Base-by-base conservation (phyloP, 2,797 vertebrate genomes). In the Sebastes umbrosus region DNA sequence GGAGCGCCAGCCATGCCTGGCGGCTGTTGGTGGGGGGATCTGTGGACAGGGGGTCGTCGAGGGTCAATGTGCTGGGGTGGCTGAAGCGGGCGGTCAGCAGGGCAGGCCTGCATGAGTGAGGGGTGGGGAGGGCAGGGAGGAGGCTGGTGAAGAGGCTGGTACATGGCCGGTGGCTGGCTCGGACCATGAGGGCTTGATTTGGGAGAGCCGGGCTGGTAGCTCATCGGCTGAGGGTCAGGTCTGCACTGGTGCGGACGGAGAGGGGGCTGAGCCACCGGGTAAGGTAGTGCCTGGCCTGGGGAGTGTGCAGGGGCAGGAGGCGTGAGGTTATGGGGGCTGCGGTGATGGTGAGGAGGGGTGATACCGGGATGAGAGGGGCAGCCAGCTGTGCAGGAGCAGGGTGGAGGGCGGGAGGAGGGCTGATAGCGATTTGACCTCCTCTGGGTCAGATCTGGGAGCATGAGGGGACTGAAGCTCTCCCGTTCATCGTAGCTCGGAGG, bases 401-500 rank as follows among this genome's bases (percentile, higher is more conserved):
- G 92, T 72, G 92, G 93, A 74, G 85, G 93, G 14, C 87, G 94
- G 59, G 86, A 90, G 11, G 89, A 80, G 16, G 95, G 87, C 22
- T 95, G 94, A 87, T 94, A 95, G 32, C 87, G 92, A 73, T 88
- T 92, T 69, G 89, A 79, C 79, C 90, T 94, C 59, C 90, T 90
- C 31, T 76, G 69, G 4, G 92, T 88, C 77, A 96, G 86, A 88
- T 96, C 94, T 52, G 93, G 94, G 43, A 94, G 84, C 80, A 91
- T 70, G 25, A 96, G 88, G 0, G 95, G 96, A 85, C 96, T 96
- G 77, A 96, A 96, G 79, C 96, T 95, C 72, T 96, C 96, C 82
- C 96, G 92, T 62, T 96, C 96, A 65, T 97, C 96, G 14, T 97
- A 97, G 78, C 96, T 96, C 4, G 96, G 96, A 5, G 96, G 96